Conservation (phyloP, 1,140 invertebrate species). For the Camponotus pennsylvanicus region DNA sequence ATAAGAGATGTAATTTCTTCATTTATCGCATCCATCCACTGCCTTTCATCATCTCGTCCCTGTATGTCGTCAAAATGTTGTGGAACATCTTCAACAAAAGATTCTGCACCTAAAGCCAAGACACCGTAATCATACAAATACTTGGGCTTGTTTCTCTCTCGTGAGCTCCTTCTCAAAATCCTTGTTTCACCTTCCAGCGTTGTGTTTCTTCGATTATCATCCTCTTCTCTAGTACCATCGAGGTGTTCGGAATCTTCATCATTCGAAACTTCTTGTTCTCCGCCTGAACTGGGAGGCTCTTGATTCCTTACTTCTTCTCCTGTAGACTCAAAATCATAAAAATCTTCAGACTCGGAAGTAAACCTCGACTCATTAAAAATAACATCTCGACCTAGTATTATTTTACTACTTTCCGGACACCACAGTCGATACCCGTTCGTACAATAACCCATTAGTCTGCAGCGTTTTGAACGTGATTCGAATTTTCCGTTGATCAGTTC, state of each 20-base stretch:
- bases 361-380: neutral
- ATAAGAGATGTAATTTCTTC: neutral
- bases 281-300: neutral
- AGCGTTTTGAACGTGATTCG: neutral
- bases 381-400: neutral
- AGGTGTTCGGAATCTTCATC: neutral
- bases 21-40: neutral
- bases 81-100: constrained; percentile 38
- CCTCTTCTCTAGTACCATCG: no score
- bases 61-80: constrained; percentile 31
- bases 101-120: constrained; percentile 42
- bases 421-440: neutral
- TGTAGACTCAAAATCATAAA: neutral
- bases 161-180: neutral
- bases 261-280: neutral
- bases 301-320: neutral
- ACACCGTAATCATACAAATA: constrained; percentile 37
- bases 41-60: neutral
- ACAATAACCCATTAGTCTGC: neutral
- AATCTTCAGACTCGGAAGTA: neutral
- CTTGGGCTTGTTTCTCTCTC: neutral
- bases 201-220: neutral
- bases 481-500: neutral
- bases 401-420: neutral
- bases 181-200: neutral